Evolutionary conservation across 2,888 invertebrate species (phyloP).

Genomic region (Onthophagus sagittarius): DNA sequence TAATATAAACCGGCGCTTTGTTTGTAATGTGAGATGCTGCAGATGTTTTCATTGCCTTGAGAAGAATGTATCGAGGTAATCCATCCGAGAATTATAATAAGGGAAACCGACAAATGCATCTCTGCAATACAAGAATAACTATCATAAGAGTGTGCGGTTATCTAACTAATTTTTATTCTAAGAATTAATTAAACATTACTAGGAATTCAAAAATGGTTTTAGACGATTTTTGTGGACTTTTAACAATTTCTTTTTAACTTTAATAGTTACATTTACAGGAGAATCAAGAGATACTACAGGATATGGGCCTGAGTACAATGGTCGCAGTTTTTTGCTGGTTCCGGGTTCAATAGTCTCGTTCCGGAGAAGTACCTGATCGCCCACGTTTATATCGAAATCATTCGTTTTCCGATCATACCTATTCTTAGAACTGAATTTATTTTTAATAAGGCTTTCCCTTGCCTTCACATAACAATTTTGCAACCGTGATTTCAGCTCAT

Average conservation of each 20-base stretch:
- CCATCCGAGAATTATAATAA: neutral
- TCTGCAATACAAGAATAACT: constrained; percentile 2
- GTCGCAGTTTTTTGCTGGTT: neutral
- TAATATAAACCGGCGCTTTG: neutral
- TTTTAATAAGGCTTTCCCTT: neutral
- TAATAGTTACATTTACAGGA: neutral
- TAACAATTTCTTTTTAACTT: neutral
- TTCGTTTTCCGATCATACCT: neutral
- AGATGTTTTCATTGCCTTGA: neutral
- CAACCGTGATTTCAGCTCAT: no score
- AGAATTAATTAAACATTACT: neutral
- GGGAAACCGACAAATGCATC: neutral
- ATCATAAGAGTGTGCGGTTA: no score
- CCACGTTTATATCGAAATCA: neutral
- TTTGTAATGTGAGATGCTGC: neutral
- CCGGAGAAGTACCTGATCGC: neutral
- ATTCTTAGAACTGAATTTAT: neutral
- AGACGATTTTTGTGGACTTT: constrained; percentile 1
- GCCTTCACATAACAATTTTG: neutral
- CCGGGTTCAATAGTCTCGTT: neutral
- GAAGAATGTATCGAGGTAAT: neutral
- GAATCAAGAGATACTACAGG: neutral
- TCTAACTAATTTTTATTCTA: neutral
- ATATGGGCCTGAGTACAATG: neutral
- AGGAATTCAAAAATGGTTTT: neutral